Evolutionary conservation across 2,113 vertebrate species (phyloP).

Genomic region (Petrocephalus microphthalmus): DNA sequence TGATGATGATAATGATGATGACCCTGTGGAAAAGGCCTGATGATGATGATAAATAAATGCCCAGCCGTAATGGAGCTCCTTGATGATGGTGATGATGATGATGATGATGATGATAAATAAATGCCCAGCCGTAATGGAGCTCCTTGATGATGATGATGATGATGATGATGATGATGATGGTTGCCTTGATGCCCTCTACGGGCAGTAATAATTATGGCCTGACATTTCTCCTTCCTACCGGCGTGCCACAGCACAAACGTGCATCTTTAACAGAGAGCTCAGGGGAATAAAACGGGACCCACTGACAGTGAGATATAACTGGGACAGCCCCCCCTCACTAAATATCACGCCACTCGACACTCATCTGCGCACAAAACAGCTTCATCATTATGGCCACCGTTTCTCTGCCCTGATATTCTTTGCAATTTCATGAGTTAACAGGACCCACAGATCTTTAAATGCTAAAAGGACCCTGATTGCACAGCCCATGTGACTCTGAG

Average conservation of each 20-base stretch:
- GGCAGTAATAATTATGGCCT: constrained; percentile 49
- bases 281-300: constrained; percentile 25
- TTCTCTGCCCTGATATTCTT: not conserved
- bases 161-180: constrained; percentile 59
- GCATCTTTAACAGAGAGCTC: constrained; percentile 22
- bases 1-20: constrained; percentile 51
- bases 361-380: not conserved
- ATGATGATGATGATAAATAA: constrained; percentile 56
- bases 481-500: not conserved
- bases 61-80: constrained; percentile 61
- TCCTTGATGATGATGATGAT: constrained; percentile 62
- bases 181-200: constrained; percentile 62
- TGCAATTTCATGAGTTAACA: not conserved
- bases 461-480: not conserved
- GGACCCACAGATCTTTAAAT: not conserved
- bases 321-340: not conserved
- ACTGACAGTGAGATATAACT: not conserved
- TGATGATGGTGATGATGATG: constrained; percentile 52
- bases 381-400: not conserved
- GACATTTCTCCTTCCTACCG: constrained; percentile 45
- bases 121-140: constrained; percentile 60
- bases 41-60: constrained; percentile 66
- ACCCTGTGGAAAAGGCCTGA: constrained; percentile 46
- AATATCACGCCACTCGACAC: not conserved
- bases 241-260: constrained; percentile 41